These are phyloP conservation scores for Blennius ocellaris DNA, from an alignment of 2,113 vertebrate genomes.

Conservation along the genomic window DNA sequence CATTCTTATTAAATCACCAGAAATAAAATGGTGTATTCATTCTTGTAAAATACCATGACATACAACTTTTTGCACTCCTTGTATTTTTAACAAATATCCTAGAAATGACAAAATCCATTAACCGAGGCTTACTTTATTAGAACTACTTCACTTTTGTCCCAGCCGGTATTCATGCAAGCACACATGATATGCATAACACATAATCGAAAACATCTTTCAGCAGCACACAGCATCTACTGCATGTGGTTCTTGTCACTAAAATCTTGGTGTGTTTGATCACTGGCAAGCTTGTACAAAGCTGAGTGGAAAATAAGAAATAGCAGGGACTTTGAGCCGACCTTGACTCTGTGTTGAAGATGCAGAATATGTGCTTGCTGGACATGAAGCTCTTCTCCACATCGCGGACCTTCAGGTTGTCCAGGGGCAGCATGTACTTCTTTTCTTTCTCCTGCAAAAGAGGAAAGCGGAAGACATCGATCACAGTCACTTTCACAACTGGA, in stretches of 20 bases:
- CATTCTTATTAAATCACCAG: too few relatives aligned
- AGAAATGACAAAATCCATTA: neutral
- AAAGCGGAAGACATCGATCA: constrained; percentile 35
- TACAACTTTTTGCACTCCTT: too few relatives aligned
- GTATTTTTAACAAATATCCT: neutral
- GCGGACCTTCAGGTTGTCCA: constrained; percentile 93
- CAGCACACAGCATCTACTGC: constrained; percentile 20
- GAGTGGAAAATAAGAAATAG: neutral
- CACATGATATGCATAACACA: constrained; percentile 11
- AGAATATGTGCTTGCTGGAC: constrained; percentile 92
- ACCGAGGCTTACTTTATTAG: neutral
- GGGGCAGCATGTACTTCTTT: constrained; percentile 98
- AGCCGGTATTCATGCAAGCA: constrained; percentile 12
- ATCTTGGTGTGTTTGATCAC: constrained; percentile 7
- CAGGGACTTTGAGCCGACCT: constrained; percentile 80
- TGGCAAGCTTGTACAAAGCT: neutral
- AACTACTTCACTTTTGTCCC: neutral
- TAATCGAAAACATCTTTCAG: constrained; percentile 55
- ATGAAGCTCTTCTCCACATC: constrained; percentile 94
- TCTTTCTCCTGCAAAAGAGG: constrained; percentile 90
- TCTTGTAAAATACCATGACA: neutral
- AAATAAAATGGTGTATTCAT: too few relatives aligned
- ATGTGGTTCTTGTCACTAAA: neutral
- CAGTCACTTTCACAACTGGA: neutral
- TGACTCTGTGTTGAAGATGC: constrained; percentile 92